Evolutionary conservation across 2,888 invertebrate genomes (phyloP), one percentile per base, ranked within the genome.

Genomic region (Pimpla rufipes): DNA sequence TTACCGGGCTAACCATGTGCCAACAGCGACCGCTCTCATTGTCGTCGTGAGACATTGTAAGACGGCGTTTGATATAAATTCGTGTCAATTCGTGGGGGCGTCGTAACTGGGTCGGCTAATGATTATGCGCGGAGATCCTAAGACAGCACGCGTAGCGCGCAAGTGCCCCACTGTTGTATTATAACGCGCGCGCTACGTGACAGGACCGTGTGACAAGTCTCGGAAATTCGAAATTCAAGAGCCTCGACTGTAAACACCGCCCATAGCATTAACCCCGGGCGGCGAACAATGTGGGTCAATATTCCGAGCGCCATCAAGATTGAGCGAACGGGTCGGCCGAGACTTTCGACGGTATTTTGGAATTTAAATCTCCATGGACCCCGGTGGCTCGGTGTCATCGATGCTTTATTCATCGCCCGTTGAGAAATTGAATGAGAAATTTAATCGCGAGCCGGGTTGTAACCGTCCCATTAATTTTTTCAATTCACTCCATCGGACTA

Each of bases 271-370:
- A 87, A 83, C 88, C 85, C 85, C 87, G 47, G 74, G 87, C 81
- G 78, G 85, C 89, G 52, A 87, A 90, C 88, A 88, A 89, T 89
- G 79, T 85, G 73, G 87, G 84, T 87, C 87, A 85, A 84, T 81
- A 78, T 80, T 50, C 40, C 11, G 23, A 23, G 11, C 23, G 55
- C 10, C 55, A 55, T 55, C 55, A 23, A 55, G 55, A 55, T 55
- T 23, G 23, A 23, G 21, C 55, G 13, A 10, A 23, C 55, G 55
- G 21, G 10, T 11, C 21, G 21, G 5, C 21, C 23, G 23, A 23
- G 11, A 21, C 8, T 29, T 29, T 45, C 21, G 21, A 52, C 18
- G 8, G 52, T 11, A 21, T 55, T 55, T 23, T 13, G 23, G 13
- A 55, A 55, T 55, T 23, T 23, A 13, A 29, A 55, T 55, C 55